Base-by-base conservation (phyloP, 2,113 vertebrate species). In the Muscicapa adusta region DNA sequence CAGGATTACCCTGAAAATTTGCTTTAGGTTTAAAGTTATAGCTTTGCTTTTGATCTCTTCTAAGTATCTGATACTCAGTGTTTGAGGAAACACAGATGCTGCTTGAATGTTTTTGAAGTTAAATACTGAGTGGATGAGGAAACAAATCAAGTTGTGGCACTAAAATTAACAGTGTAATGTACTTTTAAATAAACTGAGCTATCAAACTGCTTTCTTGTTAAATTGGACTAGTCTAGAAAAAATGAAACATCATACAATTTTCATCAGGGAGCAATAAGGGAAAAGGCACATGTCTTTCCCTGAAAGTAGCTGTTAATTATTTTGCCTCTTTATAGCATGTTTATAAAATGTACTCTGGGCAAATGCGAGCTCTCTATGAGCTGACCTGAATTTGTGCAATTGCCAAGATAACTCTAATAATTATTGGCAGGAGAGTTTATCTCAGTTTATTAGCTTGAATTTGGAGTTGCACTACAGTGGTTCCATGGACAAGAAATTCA, bases 21-120 rank as follows among this genome's bases (percentile, higher is more conserved):
- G 45, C 65, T 94, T 94, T 54, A 71, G 15, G 51, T 94, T 91
- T 84, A 94, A 43, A 95, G 18, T 48, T 79, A 31, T 85, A 84
- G 29, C 65, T 93, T 96, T 97, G 28, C 18, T 67, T 93, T 96
- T 94, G 77, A 96, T 95, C 68, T 82, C 28, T 88, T 76, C 24
- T 53, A 61, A 67, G 72, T 25, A 92, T 79, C 65, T 79, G 33
- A 68, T 83, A 73, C 48, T 81, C 18, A 8, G 15, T 61, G 5
- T 23, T 51, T 62, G 48, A 91, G 33, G 68, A 31, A 97, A 61
- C 36, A 89, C 47, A 93, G 82, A 75, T 88, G 25, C 36, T 85
- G 11, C 61, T 75, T 92, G 62, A 81, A 76, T 79, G 68, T 54
- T 95, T 96, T 92, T 96, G 58, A 93, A 94, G 25, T 73, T 24